Conservation (phyloP, 2,113 vertebrate species). For the Apodemus speciosus region DNA sequence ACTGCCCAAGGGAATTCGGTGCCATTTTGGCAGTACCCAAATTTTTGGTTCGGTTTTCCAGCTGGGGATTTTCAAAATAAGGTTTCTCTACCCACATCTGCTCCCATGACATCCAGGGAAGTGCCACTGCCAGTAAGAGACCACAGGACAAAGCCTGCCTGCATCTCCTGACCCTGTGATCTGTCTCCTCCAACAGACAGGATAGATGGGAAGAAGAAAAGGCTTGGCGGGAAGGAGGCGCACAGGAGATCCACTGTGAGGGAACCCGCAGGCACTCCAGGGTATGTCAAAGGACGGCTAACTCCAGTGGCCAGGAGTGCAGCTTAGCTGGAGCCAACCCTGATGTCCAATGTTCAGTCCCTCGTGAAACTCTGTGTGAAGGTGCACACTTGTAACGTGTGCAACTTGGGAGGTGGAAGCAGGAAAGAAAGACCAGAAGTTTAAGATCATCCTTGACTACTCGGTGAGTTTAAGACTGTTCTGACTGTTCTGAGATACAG, state of each 20-base stretch:
- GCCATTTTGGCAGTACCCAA: too few species aligned
- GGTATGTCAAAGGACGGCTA: too few species aligned
- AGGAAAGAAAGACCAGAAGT: neutral
- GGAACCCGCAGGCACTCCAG: neutral
- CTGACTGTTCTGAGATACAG: too few species aligned
- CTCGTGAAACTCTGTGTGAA: neutral
- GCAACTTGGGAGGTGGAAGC: too few species aligned
- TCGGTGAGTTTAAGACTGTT: neutral
- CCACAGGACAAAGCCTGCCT: neutral
- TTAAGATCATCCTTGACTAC: neutral
- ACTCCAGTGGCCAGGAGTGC: neutral
- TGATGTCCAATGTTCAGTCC: neutral
- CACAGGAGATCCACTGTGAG: neutral
- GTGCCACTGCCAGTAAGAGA: accelerated
- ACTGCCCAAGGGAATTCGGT: neutral
- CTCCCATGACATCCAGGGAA: neutral
- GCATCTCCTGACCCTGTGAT: neutral
- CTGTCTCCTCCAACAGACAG: neutral
- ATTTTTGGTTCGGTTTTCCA: neutral
- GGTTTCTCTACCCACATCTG: neutral
- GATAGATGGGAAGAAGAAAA: neutral
- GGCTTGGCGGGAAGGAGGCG: neutral
- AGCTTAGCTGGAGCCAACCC: neutral
- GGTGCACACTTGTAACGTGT: neutral
- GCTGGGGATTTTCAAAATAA: neutral